These are phyloP conservation scores for Amazonetta brasiliensis DNA, from an alignment of 2,797 vertebrate species.

Conservation along the genomic window DNA sequence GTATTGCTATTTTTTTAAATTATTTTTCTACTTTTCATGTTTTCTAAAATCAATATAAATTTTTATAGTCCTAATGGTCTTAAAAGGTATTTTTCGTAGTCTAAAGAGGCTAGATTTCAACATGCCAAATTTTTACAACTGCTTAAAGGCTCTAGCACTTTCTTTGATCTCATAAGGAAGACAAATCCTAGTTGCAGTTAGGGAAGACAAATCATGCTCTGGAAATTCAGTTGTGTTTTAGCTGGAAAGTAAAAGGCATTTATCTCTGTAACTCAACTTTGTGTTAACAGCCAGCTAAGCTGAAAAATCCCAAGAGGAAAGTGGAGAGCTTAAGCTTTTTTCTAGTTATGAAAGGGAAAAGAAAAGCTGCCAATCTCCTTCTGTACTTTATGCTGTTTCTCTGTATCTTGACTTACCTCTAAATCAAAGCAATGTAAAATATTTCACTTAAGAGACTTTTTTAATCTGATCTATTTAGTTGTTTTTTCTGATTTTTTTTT, in stretches of 20 bases:
- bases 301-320: not conserved
- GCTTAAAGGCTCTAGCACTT: not conserved
- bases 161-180: not conserved
- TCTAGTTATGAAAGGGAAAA: not conserved
- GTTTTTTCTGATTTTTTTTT: not conserved
- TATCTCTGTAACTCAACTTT: not conserved
- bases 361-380: not conserved
- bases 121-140: not conserved
- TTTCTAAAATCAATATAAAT: not conserved
- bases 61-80: not conserved
- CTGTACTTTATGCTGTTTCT: not conserved
- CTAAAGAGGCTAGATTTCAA: not conserved
- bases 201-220: not conserved
- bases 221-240: not conserved
- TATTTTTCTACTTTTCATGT: not conserved
- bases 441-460: not conserved
- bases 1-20: not conserved
- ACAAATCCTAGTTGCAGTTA: not conserved
- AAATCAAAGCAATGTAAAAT: not conserved
- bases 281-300: not conserved
- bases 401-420: not conserved
- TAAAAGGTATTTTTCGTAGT: not conserved
- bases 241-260: not conserved
- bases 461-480: not conserved
- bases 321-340: not conserved